A percentile compares a stretch with the other conserved stretches of the same genome.
Conservation (phyloP, 1,140 invertebrate genomes). For the Zaprionus tsacasi region DNA sequence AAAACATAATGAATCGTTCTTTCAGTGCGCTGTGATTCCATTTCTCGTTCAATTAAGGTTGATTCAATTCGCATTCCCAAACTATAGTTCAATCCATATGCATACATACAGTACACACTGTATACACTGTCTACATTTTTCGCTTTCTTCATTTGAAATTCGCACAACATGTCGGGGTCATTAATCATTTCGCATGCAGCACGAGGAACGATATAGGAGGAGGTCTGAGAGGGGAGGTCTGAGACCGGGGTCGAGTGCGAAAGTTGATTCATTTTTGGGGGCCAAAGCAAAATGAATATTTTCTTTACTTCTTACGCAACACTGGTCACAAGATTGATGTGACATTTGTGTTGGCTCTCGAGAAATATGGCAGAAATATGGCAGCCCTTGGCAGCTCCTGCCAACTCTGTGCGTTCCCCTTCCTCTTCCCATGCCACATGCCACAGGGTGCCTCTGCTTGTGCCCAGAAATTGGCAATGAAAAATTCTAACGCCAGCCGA, state of each 20-base stretch:
- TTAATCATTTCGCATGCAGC: slow-evolving; percentile 69
- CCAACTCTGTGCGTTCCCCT: background rate
- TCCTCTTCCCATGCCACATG: background rate
- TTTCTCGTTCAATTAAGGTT: slow-evolving; percentile 7
- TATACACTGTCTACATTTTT: slow-evolving; percentile 3
- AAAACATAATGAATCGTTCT: slow-evolving; percentile 3
- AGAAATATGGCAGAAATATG: slow-evolving; percentile 72
- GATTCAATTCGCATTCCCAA: slow-evolving; percentile 2
- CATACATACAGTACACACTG: background rate
- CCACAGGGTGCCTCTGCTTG: background rate
- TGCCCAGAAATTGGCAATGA: slow-evolving; percentile 74
- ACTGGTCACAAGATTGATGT: slow-evolving; percentile 79
- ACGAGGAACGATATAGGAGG: background rate
- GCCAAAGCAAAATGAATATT: slow-evolving; percentile 74
- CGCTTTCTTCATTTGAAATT: slow-evolving; percentile 63
- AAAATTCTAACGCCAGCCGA: slow-evolving; percentile 78
- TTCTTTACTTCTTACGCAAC: slow-evolving; percentile 78
- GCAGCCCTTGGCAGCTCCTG: slow-evolving; percentile 60
- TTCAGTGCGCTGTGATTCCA: background rate
- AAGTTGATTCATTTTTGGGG: slow-evolving; percentile 67
- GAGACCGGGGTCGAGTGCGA: slow-evolving; percentile 11
- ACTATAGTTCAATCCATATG: slow-evolving; percentile 1
- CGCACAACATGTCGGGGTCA: slow-evolving; percentile 55
- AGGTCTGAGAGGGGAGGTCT: background rate
- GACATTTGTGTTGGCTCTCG: slow-evolving; percentile 77